Base-by-base conservation (phyloP, 2,888 invertebrate species). In the Apoda limacodes region DNA sequence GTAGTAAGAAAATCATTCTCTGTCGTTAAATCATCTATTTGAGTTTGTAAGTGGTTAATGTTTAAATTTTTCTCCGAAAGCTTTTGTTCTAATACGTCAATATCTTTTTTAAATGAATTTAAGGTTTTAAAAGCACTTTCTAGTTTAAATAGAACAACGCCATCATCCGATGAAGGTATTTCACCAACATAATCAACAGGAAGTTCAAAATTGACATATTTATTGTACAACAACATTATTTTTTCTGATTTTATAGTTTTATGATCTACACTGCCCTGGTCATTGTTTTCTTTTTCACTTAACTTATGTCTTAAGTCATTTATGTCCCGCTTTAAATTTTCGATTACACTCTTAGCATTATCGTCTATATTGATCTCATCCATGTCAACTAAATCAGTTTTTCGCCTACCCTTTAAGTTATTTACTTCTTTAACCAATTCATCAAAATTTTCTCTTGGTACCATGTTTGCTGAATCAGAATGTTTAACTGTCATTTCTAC, bases 1-100 rank as follows among this genome's bases (percentile, higher is more conserved):
- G 72, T 64, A 11, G 72, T 71, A 2, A 81, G 50, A 33, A 75
- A 78, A 48, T 82, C 80, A 48, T 82, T 81, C 52, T 82, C 82
- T 13, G 70, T 61, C 2, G 70, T 69, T 10, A 81, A 50, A 40
- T 84, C 85, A 40, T 85, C 84, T 43, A 85, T 82, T 56, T 84
- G 82, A 20, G 80, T 65, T 41, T 82, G 68, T 21, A 82, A 53
- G 48, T 83, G 81, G 33, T 70, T 81, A 1, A 72, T 48, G 33
- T 83, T 85, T 12, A 82, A 68, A 15, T 82, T 78, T 46, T 84
- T 75, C 45, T 85, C 83, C 0, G 82, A 72, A n/a, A 86, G 39
- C 57, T 82, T 82, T 31, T 82, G 82, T 48, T 86, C 83, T 26
- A 86, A 59, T 3, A 54, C 45, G 39, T 85, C 85, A n/a, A 84